Evolutionary conservation across 2,797 vertebrate species (phyloP), one percentile per base, ranked within the genome.

Genomic region (Phrynocephalus guinanensis): DNA sequence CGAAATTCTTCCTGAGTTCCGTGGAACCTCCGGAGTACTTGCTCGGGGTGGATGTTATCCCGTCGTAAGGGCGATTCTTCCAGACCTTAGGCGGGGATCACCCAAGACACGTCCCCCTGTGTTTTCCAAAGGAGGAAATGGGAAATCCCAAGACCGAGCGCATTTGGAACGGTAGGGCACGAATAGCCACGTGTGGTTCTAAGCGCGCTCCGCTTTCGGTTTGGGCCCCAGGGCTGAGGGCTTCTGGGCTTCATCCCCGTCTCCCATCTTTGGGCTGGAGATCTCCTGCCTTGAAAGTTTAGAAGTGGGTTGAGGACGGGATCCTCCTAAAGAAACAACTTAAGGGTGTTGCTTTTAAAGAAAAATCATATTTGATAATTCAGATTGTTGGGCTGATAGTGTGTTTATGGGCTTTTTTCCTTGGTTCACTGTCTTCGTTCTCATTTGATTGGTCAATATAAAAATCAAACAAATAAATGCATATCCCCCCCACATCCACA

Each of bases 81-180:
- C 60, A 18, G 13, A 63, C 0, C 52, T 56, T 56, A 9, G 13
- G 52, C 52, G 8, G 52, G 52, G 60, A 2, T 63, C 16, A 33
- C 38, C 33, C 90, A 78, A 93, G 87, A 38, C 68, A 18, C 16
- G 63, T 50, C 85, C 86, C 30, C 33, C 28, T 84, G n/a, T 38
- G 6, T 9, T 71, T 26, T 89, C 20, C 0, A 33, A 26, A 15
- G 72, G 7, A 3, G 48, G 88, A 88, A 48, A 81, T 44, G 78
- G 9, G 3, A 1, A 50, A 56, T 56, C 9, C 52, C 52, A 13
- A 15, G 52, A 56, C 11, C 2, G 70, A n/a, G 9, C 8, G 28
- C 11, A 30, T 75, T 30, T 6, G 28, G 70, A 9, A 6, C 1
- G 33, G 30, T 6, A 16, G 72, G 73, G 71, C 5, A 33, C 16